Evolutionary conservation across 2,888 invertebrate species (phyloP).

Genomic region (Rhagonycha fulva): DNA sequence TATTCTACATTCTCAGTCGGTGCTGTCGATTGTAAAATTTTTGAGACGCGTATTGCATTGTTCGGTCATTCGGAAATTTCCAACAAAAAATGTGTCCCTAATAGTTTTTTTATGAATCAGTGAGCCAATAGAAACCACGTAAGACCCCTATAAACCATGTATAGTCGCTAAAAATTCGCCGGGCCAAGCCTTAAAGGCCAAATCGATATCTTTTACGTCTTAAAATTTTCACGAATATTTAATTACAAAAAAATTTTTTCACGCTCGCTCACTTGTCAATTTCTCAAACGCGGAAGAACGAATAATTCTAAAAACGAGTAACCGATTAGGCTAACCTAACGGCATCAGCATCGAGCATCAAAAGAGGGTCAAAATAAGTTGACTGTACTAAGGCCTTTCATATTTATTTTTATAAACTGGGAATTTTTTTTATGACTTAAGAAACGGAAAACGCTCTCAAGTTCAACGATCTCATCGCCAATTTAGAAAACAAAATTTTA

Average conservation of each 20-base stretch:
- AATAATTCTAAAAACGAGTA: conserved; percentile 32
- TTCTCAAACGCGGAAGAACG: conserved; percentile 26
- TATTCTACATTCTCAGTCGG: conserved; percentile 25
- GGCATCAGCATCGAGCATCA: conserved; percentile 50
- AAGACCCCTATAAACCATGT: conserved; percentile 57
- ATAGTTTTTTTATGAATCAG: conserved; percentile 57
- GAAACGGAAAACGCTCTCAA: conserved; percentile 51
- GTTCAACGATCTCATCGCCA: conserved; percentile 49
- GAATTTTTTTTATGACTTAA: conserved; percentile 52
- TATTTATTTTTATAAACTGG: conserved; percentile 56
- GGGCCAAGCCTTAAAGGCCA: conserved; percentile 56
- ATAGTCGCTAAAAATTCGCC: conserved; percentile 55
- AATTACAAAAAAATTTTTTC: conserved; percentile 39
- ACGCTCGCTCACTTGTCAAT: conserved; percentile 30
- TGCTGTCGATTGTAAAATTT: conserved; percentile 51
- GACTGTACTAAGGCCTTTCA: conserved; percentile 53
- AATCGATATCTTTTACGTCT: conserved; percentile 57
- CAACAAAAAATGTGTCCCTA: conserved; percentile 56
- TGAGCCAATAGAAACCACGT: conserved; percentile 57
- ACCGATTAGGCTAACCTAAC: conserved; percentile 50
- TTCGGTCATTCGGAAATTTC: conserved; percentile 69
- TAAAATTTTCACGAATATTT: conserved; percentile 51
- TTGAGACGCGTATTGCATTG: conserved; percentile 53
- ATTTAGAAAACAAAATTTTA: conserved; percentile 17
- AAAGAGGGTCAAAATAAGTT: conserved; percentile 55